Evolutionary conservation across 2,113 vertebrate genomes (phyloP).

Genomic region (Oryzias melastigma): DNA sequence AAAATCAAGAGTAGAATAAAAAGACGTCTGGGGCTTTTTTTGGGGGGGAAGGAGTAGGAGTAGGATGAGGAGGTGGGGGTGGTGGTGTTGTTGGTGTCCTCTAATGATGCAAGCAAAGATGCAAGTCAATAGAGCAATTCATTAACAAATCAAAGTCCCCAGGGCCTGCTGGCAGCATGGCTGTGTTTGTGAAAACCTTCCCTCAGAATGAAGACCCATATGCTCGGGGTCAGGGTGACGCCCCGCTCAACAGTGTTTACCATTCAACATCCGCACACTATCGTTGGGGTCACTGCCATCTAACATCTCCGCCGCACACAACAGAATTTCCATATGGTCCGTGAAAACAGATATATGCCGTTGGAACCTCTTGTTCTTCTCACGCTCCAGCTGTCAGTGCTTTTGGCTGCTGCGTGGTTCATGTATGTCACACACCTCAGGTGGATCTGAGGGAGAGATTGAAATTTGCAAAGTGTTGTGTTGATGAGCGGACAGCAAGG

Average conservation of each 20-base stretch:
- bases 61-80: not conserved
- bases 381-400: conserved; percentile 77
- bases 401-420: conserved; percentile 23
- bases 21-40: conserved; percentile 47
- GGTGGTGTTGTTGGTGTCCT: conserved; percentile 84
- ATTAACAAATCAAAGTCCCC: conserved; percentile 99
- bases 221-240: conserved; percentile 91
- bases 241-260: conserved; percentile 88
- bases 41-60: not conserved
- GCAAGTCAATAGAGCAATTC: conserved; percentile 99
- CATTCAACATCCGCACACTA: conserved; percentile 90
- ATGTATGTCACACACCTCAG: conserved; percentile 41
- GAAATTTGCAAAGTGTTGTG: too few species aligned
- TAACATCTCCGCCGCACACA: conserved; percentile 91
- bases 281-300: conserved; percentile 93
- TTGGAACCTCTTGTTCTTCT: conserved; percentile 85
- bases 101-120: conserved; percentile 96
- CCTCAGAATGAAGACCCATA: conserved; percentile 93
- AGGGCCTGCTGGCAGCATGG: conserved; percentile 83
- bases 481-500: too few species aligned
- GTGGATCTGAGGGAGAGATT: conserved; percentile 55
- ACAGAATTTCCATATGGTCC: conserved; percentile 99
- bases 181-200: conserved; percentile 87
- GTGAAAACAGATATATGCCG: conserved; percentile 91
- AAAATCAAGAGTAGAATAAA: conserved; percentile 52